These are phyloP conservation scores for Luffia ferchaultella DNA, from an alignment of 2,888 invertebrate genomes.

Conservation along the genomic window DNA sequence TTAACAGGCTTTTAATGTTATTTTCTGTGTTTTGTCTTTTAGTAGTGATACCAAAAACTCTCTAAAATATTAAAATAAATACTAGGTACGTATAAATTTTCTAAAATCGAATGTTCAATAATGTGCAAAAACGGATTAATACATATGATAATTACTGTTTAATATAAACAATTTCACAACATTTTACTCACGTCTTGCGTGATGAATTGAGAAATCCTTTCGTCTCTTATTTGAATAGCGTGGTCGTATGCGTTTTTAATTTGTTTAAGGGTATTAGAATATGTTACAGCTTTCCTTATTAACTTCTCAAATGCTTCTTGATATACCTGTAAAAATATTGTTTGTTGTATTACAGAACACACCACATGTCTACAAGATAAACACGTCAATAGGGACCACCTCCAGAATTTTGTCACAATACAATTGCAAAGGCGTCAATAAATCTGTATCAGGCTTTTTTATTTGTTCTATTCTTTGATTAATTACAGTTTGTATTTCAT, in stretches of 20 bases:
- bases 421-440: slow-evolving; percentile 35
- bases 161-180: not conserved
- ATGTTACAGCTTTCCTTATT: slow-evolving; percentile 35
- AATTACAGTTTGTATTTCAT: slow-evolving; percentile 31
- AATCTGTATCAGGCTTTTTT: slow-evolving; percentile 27
- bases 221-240: slow-evolving; percentile 37
- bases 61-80: slow-evolving; percentile 27
- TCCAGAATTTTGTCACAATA: slow-evolving; percentile 36
- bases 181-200: slow-evolving; percentile 43
- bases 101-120: not conserved
- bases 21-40: slow-evolving; percentile 37
- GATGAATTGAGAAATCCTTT: slow-evolving; percentile 41
- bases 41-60: slow-evolving; percentile 42
- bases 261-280: slow-evolving; percentile 33
- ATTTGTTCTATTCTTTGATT: slow-evolving; percentile 27
- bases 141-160: not conserved
- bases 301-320: slow-evolving; percentile 38
- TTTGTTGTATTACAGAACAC: not conserved
- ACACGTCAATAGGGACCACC: slow-evolving; percentile 19
- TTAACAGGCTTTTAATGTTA: slow-evolving; percentile 29
- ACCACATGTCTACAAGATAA: not conserved
- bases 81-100: not conserved
- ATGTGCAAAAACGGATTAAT: not conserved
- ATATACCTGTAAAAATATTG: slow-evolving; percentile 33
- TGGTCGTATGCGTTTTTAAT: slow-evolving; percentile 49